These are phyloP conservation scores for Drosophila bipectinata DNA, from an alignment of 1,140 invertebrate genomes.

Conservation along the genomic window DNA sequence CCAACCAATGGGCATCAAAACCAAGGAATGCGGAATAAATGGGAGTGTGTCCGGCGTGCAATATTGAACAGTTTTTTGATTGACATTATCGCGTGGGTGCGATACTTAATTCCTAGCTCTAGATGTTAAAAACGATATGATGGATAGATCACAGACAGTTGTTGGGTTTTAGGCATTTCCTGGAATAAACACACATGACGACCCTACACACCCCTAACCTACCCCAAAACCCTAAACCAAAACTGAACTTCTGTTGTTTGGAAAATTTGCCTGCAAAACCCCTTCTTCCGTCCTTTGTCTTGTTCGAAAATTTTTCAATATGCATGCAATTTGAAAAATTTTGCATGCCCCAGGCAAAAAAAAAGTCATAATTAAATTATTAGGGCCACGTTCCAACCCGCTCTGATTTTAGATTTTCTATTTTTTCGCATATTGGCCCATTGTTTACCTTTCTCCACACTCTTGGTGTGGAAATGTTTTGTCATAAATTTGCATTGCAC, in stretches of 20 bases:
- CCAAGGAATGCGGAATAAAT: constrained; percentile 16
- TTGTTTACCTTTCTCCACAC: constrained; percentile 74
- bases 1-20: not conserved
- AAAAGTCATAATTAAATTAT: constrained; percentile 79
- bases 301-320: constrained; percentile 60
- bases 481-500: constrained; percentile 79
- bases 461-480: constrained; percentile 62
- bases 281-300: constrained; percentile 31
- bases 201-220: constrained; percentile 42
- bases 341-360: constrained; percentile 61
- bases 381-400: constrained; percentile 61
- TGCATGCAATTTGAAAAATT: constrained; percentile 64
- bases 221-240: constrained; percentile 14
- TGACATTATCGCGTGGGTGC: constrained; percentile 79
- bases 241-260: constrained; percentile 18
- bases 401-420: constrained; percentile 17
- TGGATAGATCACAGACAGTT: constrained; percentile 37
- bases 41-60: constrained; percentile 42
- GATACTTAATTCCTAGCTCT: constrained; percentile 29
- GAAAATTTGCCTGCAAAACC: constrained; percentile 44
- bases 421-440: constrained; percentile 22
- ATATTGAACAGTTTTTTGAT: constrained; percentile 77
- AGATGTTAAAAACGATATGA: constrained; percentile 31
- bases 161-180: constrained; percentile 30
- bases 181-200: constrained; percentile 38